Conservation (phyloP, 2,113 vertebrate genomes). For the Pelecanus crispus region DNA sequence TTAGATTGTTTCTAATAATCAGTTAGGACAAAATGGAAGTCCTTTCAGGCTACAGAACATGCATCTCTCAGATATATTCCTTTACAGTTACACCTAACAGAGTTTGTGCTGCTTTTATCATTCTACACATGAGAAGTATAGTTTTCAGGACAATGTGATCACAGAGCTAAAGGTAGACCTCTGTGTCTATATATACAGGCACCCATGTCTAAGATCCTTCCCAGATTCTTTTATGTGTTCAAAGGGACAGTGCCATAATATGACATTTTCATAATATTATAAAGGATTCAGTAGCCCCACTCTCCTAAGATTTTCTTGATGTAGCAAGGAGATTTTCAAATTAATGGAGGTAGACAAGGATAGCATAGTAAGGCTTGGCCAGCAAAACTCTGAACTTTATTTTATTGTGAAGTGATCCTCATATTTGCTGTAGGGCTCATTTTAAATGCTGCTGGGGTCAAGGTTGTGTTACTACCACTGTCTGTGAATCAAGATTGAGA, state of each 20-base stretch:
- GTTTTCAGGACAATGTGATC: neutral
- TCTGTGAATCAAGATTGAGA: neutral
- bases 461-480: neutral
- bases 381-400: neutral
- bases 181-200: neutral
- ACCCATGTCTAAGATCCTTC: neutral
- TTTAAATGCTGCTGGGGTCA: neutral
- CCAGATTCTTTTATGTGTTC: neutral
- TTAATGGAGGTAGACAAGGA: neutral
- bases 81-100: neutral
- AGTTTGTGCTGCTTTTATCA: neutral
- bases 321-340: neutral
- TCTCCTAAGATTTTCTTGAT: neutral
- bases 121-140: neutral
- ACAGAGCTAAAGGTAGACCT: neutral
- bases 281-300: neutral
- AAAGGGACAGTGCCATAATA: neutral
- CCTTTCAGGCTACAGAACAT: neutral
- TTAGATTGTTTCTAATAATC: neutral
- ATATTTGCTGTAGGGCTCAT: neutral
- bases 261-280: neutral
- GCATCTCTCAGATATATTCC: neutral
- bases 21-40: neutral
- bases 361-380: neutral
- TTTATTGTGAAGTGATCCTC: neutral